Evolutionary conservation across 2,797 vertebrate genomes (phyloP), one percentile per base, ranked within the genome.

Genomic region (Halcyon smyrnensis): DNA sequence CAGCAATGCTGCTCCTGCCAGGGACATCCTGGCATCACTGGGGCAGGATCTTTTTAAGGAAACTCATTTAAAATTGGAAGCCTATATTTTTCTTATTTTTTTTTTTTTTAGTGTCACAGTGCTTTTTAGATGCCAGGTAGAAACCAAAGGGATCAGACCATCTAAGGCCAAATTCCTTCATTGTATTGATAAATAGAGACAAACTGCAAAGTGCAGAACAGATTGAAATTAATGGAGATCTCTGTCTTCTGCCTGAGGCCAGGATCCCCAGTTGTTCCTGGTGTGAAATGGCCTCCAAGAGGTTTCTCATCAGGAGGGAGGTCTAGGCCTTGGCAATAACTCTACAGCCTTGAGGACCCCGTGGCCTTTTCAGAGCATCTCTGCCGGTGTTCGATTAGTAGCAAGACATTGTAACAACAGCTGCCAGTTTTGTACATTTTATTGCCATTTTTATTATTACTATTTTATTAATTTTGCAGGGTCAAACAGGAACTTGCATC

Each of bases 181-280:
- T 36, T 10, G 4, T 32, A 17, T 0, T 75, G 81, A 70, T 45
- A 80, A 65, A 73, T 15, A 39, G 43, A 68, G 69, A 60, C 1
- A 2, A 84, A 51, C 12, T 75, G 10, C 57, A 34, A 41, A 84
- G 13, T 32, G 37, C 57, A 71, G 69, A 28, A 46, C 16, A 48
- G 37, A 25, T 7, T 56, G 81, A 68, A 51, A 41, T 90, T 87
- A 93, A 24, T 3, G 9, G 46, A 2, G 62, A 92, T 19, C 27
- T 81, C 70, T 54, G 43, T 67, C 20, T 46, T 88, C 20, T 1
- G 12, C 39, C 21, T 20, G n/a, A 71, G 36, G n/a, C 41, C 28
- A 50, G 79, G 25, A 84, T 10, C 28, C 27, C 15, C 0, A 1
- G 0, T 51, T 5, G 0, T 46, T 69, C 51, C 63, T 73, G 50